phyloP scores from a whole-genome alignment of 64 coral and sea anemone genomes.

The Stylophora pistillata region DNA sequence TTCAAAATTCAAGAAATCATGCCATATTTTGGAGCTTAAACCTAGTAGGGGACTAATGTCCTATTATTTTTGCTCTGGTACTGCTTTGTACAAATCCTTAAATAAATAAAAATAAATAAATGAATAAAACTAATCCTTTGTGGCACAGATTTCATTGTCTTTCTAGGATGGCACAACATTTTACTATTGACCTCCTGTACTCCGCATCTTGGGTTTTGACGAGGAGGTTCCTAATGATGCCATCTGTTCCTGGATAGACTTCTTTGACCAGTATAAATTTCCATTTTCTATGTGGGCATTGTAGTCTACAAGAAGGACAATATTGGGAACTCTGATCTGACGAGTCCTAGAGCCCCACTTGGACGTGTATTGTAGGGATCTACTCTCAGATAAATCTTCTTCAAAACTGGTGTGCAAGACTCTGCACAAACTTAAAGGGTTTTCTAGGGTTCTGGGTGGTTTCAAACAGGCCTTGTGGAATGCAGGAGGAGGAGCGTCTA shows the following conservation, averaged over 20 bases:
- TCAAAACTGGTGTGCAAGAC: constrained; percentile 10
- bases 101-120: no score
- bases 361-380: not conserved
- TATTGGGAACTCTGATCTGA: not conserved
- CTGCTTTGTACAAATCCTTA: no score
- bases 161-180: not conserved
- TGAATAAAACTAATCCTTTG: no score
- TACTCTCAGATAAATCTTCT: constrained; percentile 21
- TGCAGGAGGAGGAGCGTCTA: not conserved
- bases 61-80: no score
- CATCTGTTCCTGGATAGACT: not conserved
- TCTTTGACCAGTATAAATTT: not conserved
- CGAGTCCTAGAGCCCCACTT: constrained; percentile 5
- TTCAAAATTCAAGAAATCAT: no score
- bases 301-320: constrained; percentile 21
- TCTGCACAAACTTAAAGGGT: constrained; percentile 9
- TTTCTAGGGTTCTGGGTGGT: not conserved
- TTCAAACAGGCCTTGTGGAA: constrained; percentile 9
- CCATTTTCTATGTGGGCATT: not conserved
- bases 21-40: no score
- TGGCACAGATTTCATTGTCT: no score
- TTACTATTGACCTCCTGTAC: not conserved
- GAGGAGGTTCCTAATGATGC: not conserved
- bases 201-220: not conserved
- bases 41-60: no score